Evolutionary conservation across 2,797 vertebrate genomes (phyloP).

Genomic region (Syndactyla subalaris): DNA sequence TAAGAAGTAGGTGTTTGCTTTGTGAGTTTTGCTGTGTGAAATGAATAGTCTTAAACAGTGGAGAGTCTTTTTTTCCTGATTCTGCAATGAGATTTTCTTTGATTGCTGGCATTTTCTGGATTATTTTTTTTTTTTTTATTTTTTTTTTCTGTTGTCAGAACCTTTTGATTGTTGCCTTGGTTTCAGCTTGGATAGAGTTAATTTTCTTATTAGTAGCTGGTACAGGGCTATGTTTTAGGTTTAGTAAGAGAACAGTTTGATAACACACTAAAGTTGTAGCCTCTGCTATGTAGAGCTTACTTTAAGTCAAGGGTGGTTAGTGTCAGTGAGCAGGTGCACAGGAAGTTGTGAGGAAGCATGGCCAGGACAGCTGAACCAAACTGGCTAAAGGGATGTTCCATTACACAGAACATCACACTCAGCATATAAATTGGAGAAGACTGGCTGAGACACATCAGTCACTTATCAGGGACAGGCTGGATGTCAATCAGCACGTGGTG

Average conservation of each 20-base stretch:
- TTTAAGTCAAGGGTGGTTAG: not conserved
- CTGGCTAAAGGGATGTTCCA: not conserved
- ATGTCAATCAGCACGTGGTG: not conserved
- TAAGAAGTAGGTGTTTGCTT: not conserved
- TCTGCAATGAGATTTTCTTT: not conserved
- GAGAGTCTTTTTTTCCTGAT: not conserved
- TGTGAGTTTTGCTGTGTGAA: not conserved
- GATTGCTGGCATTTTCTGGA: not conserved
- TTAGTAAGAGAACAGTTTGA: not conserved
- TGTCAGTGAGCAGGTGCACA: not conserved
- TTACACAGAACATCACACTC: not conserved
- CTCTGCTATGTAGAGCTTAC: not conserved
- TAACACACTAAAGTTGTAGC: not conserved
- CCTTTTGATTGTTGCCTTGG: not conserved
- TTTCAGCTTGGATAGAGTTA: not conserved
- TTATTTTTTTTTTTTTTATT: not conserved
- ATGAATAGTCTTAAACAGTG: not conserved
- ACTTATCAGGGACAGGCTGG: not conserved
- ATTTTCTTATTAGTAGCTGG: not conserved
- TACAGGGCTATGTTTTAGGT: not conserved
- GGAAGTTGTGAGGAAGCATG: too few relatives aligned
- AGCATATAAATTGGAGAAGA: not conserved
- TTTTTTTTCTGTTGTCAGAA: not conserved
- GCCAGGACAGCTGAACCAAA: not conserved
- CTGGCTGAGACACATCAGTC: not conserved